Percentiles rank a stretch among this genome's conserved stretches.
phyloP scores from a whole-genome alignment of 2,888 invertebrate species.

The Scaptomyza tumidula region DNA sequence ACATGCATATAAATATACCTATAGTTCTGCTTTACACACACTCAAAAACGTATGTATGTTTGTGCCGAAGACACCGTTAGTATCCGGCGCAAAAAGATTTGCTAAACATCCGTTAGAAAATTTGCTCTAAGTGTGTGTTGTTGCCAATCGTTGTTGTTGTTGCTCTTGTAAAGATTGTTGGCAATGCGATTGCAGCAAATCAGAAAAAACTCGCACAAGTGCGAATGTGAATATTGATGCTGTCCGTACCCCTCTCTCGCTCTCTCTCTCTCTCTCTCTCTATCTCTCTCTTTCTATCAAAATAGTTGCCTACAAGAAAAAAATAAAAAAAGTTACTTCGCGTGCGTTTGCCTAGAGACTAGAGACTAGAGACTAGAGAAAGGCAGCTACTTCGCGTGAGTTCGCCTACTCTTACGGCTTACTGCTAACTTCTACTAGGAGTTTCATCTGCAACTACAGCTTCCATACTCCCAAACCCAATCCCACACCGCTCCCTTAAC shows the following conservation, averaged over 20 bases:
- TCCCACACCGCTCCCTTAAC: background rate
- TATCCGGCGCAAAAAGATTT: conserved; percentile 75
- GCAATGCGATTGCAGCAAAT: conserved; percentile 72
- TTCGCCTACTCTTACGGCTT: conserved; percentile 56
- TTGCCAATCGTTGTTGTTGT: conserved; percentile 31
- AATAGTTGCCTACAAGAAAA: conserved; percentile 39
- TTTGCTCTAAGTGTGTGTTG: conserved; percentile 37
- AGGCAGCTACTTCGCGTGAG: conserved; percentile 70
- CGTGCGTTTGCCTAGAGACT: conserved; percentile 28
- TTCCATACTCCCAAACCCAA: background rate
- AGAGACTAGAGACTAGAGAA: conserved; percentile 25
- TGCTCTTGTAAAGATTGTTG: conserved; percentile 62
- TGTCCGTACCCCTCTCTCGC: background rate
- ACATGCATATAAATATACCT: conserved; percentile 4
- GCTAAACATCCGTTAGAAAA: conserved; percentile 75
- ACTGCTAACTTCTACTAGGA: background rate
- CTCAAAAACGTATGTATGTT: conserved; percentile 3
- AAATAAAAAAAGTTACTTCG: conserved; percentile 1
- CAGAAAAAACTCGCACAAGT: conserved; percentile 79
- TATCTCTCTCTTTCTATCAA: background rate
- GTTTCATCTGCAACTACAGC: conserved; percentile 11
- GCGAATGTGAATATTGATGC: conserved; percentile 80
- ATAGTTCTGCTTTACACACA: background rate
- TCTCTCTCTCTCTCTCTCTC: background rate
- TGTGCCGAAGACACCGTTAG: conserved; percentile 62